Percentiles rank a stretch among this genome's conserved stretches.
phyloP scores from a whole-genome alignment of 2,113 vertebrate genomes.

The Anoplopoma fimbria region DNA sequence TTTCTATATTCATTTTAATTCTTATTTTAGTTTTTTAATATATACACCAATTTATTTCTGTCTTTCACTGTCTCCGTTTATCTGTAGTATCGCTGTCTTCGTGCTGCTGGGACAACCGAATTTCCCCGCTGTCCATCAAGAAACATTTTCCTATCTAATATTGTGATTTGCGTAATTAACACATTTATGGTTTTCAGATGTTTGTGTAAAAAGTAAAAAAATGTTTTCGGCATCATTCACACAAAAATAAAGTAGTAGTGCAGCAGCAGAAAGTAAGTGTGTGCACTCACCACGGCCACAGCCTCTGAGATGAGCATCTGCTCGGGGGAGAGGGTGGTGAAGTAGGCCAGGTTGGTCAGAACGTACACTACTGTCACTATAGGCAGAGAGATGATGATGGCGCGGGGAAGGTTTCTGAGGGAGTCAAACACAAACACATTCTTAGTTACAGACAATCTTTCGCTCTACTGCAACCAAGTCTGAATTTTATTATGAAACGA shows the following conservation, averaged over 20 bases:
- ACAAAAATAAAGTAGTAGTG: neutral
- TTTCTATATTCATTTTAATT: too few species aligned
- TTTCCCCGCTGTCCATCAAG: neutral
- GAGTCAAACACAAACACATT: neutral
- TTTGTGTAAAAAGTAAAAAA: neutral
- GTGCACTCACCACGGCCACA: conserved; percentile 92
- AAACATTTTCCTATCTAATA: neutral
- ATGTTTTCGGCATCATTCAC: neutral
- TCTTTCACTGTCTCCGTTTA: neutral
- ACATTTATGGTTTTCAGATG: neutral
- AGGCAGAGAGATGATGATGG: conserved; percentile 98
- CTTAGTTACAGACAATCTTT: neutral
- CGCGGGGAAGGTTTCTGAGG: conserved; percentile 93
- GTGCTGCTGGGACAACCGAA: too few species aligned
- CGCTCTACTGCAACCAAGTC: neutral
- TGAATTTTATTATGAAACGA: neutral
- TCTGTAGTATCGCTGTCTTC: neutral
- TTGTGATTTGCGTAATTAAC: neutral
- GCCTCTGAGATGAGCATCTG: conserved; percentile 92
- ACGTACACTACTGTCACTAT: conserved; percentile 96
- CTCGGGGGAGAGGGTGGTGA: conserved; percentile 92
- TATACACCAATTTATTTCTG: neutral
- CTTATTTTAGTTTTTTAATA: too few species aligned
- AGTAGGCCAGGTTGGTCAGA: conserved; percentile 97
- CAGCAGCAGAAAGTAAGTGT: too few species aligned